Base-by-base conservation (phyloP, 1,140 invertebrate genomes). In the Nautilus pompilius region DNA sequence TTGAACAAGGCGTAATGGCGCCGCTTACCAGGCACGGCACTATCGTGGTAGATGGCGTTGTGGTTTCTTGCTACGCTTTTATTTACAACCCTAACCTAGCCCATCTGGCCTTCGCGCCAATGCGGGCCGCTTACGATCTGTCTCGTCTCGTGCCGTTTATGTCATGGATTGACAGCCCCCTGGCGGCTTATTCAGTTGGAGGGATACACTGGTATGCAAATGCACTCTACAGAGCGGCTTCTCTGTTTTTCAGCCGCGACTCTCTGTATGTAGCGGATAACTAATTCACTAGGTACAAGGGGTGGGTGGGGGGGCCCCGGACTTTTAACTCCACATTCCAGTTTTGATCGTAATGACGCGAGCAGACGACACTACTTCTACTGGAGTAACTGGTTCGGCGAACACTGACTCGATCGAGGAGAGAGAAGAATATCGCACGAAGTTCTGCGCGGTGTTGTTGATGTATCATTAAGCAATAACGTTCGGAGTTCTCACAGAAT, bases 61-160 rank as follows among this genome's bases (percentile, higher is more conserved):
- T 95, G 1, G 92, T 92, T 1, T 98, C 95, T 0, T 99, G 96
- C 80, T 99, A 98, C 83, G 96, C 96, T 0, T 84, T 94, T 10
- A 86, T 98, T 17, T 86, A 91, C 76, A 92, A 90, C 80, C 93
- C 96, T 70, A 79, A 81, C 8, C 65, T 97, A 53, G 95, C 94
- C 5, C 95, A 98, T 77, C 87, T 86, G 74, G 89, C 89, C 0
- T 92, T 96, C 78, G 83, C 89, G 5, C 95, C 95, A 0, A 80
- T 93, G 56, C 84, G 95, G 49, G 62, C 89, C 0, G 83, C 84
- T 48, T 71, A 73, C 60, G 58, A 45, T 46, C 32, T 74, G 28
- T 65, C 60, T 24, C 33, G 62, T 59, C 60, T 64, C 51, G 61
- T 71, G 33, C 65, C 73, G 41, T 66, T 49, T 17, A 58, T 49